Base-by-base conservation (phyloP, 2,797 vertebrate species). In the Synanceia verrucosa region DNA sequence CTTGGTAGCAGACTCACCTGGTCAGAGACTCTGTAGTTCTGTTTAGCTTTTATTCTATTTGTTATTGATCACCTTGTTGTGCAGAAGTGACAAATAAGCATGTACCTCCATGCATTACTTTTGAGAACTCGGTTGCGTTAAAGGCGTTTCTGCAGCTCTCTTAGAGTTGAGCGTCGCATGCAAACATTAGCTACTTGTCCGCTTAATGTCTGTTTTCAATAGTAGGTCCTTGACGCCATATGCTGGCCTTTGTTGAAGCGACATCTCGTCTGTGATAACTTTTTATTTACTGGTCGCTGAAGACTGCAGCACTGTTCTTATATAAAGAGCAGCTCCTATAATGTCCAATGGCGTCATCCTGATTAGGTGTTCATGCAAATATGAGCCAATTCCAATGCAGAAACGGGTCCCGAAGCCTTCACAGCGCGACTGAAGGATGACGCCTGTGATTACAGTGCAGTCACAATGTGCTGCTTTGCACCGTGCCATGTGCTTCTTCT, bases 391-490 rank as follows among this genome's bases (percentile, higher is more conserved):
- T 24, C 58, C 10, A 64, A 12, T 24, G 41, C 28, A 51, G 34
- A 51, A 69, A 70, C 23, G 31, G 55, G n/a, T 43, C 34, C 34
- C n/a, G n/a, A 34, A 65, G 37, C 19, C 43, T 28, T 63, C 44
- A 13, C 34, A 53, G 12, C 11, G 18, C 14, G 13, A 2, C 13
- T 16, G 12, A 28, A 63, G 21, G 33, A 29, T 26, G 43, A 61
- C 7, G 16, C 21, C 56, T 23, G 4, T 36, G 57, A 68, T 29
- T 58, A 50, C 18, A 46, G 26, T 3, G 10, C 46, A 58, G 24
- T 24, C 57, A 56, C 24, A 31, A 18, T 36, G 56, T 64, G 43
- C 58, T 60, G 41, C 59, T 70, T 53, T 70, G 55, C 39, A 57
- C 28, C 34, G 36, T 29, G 29, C 14, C 36, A 34, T 59, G 33